These are phyloP conservation scores for Drosophila mayaguana DNA, from an alignment of 2,888 invertebrate genomes.

Conservation along the genomic window DNA sequence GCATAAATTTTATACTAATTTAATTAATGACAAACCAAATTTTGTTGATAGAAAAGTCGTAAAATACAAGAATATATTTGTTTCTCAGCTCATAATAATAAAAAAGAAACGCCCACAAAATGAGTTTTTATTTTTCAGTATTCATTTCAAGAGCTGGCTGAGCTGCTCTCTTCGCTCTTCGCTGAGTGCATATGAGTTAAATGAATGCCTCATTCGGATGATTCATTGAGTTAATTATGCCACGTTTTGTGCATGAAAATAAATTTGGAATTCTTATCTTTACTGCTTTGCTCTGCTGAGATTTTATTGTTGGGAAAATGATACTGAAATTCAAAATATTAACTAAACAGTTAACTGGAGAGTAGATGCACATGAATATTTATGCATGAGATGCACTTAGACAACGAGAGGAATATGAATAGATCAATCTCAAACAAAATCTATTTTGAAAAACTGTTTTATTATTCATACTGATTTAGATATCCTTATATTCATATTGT, in stretches of 20 bases:
- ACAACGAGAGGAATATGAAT: background rate
- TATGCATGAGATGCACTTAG: background rate
- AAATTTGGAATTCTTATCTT: conserved; percentile 1
- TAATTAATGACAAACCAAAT: conserved; percentile 44
- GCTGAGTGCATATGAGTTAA: conserved; percentile 13
- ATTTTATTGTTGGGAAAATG: conserved; percentile 3
- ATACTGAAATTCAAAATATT: background rate
- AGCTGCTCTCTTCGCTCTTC: background rate
- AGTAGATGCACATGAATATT: background rate
- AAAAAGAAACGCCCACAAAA: conserved; percentile 35
- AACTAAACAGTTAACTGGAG: background rate
- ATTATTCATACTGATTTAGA: background rate
- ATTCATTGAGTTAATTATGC: conserved; percentile 43
- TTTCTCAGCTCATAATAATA: conserved; percentile 27
- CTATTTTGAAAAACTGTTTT: background rate
- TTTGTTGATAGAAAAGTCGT: conserved; percentile 31
- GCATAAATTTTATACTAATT: conserved; percentile 39
- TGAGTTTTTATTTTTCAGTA: conserved; percentile 4
- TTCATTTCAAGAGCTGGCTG: background rate
- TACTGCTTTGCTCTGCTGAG: background rate
- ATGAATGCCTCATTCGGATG: conserved; percentile 16
- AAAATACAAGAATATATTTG: conserved; percentile 27
- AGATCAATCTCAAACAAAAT: background rate
- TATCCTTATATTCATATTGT: background rate
- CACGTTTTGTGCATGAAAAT: conserved; percentile 23